Evolutionary conservation across 2,888 invertebrate genomes (phyloP).

Genomic region (Gandaritis pyraliata): DNA sequence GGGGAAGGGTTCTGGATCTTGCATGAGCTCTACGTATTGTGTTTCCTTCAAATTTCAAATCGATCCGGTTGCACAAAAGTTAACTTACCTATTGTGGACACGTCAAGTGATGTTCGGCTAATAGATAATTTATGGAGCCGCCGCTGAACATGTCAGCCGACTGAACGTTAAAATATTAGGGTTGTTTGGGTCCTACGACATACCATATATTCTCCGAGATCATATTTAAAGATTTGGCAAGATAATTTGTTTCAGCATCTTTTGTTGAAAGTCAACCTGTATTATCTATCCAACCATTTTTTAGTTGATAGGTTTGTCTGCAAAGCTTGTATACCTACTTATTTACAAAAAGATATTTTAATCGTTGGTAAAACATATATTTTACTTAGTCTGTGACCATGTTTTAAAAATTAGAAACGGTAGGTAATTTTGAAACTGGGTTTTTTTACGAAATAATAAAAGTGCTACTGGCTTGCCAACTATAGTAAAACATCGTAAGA

Average conservation of each 20-base stretch:
- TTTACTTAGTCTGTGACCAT: no score
- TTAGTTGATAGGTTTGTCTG: slow-evolving; percentile 4
- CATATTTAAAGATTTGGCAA: slow-evolving; percentile 65
- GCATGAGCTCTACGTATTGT: slow-evolving; percentile 60
- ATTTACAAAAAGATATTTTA: neutral
- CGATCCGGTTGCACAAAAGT: slow-evolving; percentile 80
- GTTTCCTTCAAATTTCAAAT: slow-evolving; percentile 50
- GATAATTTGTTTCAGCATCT: slow-evolving; percentile 65
- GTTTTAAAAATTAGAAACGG: no score
- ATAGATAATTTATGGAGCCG: slow-evolving; percentile 82
- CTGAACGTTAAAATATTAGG: slow-evolving; percentile 76
- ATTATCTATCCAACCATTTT: slow-evolving; percentile 21
- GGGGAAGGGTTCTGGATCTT: slow-evolving; percentile 72
- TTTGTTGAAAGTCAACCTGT: slow-evolving; percentile 45
- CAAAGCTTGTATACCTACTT: neutral
- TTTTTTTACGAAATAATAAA: slow-evolving; percentile 6
- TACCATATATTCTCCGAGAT: slow-evolving; percentile 58
- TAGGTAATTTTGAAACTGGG: neutral
- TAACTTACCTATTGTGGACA: slow-evolving; percentile 73
- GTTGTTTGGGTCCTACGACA: slow-evolving; percentile 65
- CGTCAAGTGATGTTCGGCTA: slow-evolving; percentile 79
- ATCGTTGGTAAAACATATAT: no score
- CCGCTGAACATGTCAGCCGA: slow-evolving; percentile 63
- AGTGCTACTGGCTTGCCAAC: slow-evolving; percentile 10
- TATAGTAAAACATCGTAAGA: slow-evolving; percentile 20